Evolutionary conservation across 2,113 vertebrate genomes (phyloP).

Genomic region (Ailuropoda melanoleuca): DNA sequence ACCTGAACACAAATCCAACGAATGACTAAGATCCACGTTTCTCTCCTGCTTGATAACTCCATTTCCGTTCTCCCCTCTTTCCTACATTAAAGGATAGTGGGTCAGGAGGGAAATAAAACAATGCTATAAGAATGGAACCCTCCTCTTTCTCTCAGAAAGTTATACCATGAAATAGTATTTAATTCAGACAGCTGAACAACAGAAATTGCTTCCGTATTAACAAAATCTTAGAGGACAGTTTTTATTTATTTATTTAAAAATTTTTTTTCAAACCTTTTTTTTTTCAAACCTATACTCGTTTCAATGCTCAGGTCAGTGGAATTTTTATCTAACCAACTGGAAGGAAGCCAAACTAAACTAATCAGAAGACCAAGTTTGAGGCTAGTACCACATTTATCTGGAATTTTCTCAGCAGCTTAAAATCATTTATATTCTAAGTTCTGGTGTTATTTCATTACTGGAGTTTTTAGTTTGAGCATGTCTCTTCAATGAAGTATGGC

Average conservation of each 20-base stretch:
- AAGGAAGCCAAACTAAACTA: constrained; percentile 45
- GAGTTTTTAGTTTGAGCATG: constrained; percentile 50
- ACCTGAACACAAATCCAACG: background rate
- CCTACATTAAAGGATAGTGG: fast-evolving
- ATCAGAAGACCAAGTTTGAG: background rate
- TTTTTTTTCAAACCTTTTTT: background rate
- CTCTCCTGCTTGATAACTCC: background rate
- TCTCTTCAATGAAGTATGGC: constrained; percentile 53
- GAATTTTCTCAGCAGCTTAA: background rate
- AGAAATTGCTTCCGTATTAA: constrained; percentile 41
- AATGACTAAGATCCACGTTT: background rate
- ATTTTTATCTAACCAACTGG: constrained; percentile 48
- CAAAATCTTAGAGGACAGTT: background rate
- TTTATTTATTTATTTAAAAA: background rate
- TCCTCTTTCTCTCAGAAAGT: background rate
- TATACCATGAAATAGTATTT: constrained; percentile 10
- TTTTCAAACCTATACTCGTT: background rate
- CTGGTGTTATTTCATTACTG: background rate
- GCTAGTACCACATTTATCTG: background rate
- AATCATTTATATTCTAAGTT: background rate
- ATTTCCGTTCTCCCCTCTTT: background rate
- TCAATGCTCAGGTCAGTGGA: background rate
- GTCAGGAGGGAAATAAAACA: background rate
- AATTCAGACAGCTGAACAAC: constrained; percentile 5
- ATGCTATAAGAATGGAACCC: background rate